Percentiles rank a stretch among this genome's conserved stretches.
These are phyloP conservation scores for Axinella damicornis DNA, from an alignment of 37 sponge, comb jelly and placozoan species.

Conservation along the genomic window DNA sequence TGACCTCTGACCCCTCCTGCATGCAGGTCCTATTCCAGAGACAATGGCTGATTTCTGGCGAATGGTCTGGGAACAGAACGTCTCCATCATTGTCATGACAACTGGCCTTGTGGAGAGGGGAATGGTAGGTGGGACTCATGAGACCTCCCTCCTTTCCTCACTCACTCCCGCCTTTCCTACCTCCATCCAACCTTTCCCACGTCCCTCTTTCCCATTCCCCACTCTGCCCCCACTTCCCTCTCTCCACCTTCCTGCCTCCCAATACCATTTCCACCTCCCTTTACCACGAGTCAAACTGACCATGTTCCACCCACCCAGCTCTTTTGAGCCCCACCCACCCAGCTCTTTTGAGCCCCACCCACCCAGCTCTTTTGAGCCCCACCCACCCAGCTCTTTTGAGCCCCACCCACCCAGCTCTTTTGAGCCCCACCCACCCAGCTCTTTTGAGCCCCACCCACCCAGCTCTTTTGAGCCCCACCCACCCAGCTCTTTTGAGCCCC, in stretches of 20 bases:
- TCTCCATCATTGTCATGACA: constrained; percentile 73
- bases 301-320: background rate
- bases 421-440: too few species aligned
- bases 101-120: constrained; percentile 72
- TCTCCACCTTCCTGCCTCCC: background rate
- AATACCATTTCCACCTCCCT: background rate
- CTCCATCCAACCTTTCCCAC: too few species aligned
- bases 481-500: too few species aligned
- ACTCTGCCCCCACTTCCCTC: background rate
- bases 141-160: too few species aligned
- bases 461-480: too few species aligned
- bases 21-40: constrained; percentile 65
- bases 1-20: background rate
- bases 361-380: too few species aligned
- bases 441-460: too few species aligned
- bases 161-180: too few species aligned
- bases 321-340: background rate
- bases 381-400: too few species aligned
- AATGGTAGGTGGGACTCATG: constrained; percentile 46
- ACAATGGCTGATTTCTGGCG: constrained; percentile 84
- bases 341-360: too few species aligned
- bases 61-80: constrained; percentile 82
- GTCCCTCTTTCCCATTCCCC: too few species aligned
- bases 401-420: too few species aligned
- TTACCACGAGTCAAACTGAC: background rate